A percentile compares a stretch with the other conserved stretches of the same genome.
phyloP scores from a whole-genome alignment of 1,140 invertebrate genomes.

The Helicoverpa zea region DNA sequence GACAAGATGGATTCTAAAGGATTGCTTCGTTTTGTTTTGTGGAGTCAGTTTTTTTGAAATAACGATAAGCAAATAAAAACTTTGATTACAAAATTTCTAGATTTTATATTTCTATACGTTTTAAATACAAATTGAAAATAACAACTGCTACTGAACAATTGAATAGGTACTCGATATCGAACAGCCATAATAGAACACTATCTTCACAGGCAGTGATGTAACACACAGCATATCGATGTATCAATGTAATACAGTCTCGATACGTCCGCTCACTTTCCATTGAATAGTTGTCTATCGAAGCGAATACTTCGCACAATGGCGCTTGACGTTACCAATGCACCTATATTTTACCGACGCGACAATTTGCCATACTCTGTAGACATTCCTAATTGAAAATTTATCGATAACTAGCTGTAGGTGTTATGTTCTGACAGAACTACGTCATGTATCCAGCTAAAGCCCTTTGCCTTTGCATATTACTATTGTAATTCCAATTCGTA shows the following conservation, averaged over 20 bases:
- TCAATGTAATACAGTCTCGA: background rate
- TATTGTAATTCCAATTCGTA: too few species aligned
- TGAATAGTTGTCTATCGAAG: constrained; percentile 11
- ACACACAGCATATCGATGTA: background rate
- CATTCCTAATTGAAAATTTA: background rate
- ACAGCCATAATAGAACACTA: background rate
- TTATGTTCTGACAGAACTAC: too few species aligned
- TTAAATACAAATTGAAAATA: too few species aligned
- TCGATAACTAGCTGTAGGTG: background rate
- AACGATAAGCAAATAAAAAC: background rate
- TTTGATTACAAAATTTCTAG: background rate
- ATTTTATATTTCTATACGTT: background rate
- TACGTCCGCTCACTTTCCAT: constrained; percentile 13
- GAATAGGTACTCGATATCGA: background rate
- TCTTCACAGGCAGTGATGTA: background rate
- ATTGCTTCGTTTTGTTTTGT: too few species aligned
- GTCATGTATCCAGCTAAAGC: too few species aligned
- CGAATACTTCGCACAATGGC: constrained; percentile 19
- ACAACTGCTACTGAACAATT: background rate
- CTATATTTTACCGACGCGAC: constrained; percentile 21
- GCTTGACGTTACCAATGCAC: constrained; percentile 14
- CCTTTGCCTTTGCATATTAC: too few species aligned
- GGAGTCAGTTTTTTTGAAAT: too few species aligned
- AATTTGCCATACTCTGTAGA: constrained; percentile 1
- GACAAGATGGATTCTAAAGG: too few species aligned